phyloP scores from a whole-genome alignment of 2,888 invertebrate genomes.

The Acleris cristana region DNA sequence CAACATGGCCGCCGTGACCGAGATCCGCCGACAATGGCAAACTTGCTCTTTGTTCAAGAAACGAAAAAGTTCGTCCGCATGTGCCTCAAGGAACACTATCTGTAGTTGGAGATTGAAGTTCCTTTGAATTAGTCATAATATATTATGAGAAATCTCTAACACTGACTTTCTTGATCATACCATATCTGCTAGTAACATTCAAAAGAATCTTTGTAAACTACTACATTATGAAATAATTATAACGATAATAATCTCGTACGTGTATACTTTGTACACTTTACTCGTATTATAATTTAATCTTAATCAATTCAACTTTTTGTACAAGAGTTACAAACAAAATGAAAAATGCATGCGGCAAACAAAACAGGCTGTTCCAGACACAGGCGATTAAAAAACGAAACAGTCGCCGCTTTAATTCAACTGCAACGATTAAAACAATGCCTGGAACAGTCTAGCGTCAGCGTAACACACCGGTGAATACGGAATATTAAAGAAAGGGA shows the following conservation, averaged over 20 bases:
- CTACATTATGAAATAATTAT: too few species aligned
- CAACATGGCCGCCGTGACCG: conserved; percentile 31
- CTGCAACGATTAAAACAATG: conserved; percentile 18
- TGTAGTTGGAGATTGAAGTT: background rate
- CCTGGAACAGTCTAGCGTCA: conserved; percentile 9
- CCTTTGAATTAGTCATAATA: conserved; percentile 6
- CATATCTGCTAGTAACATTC: background rate
- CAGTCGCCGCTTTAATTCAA: conserved; percentile 24
- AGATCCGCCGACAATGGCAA: conserved; percentile 41
- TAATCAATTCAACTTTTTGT: conserved; percentile 6
- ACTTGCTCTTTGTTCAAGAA: conserved; percentile 42
- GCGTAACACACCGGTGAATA: background rate
- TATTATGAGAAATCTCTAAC: background rate
- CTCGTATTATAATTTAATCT: background rate
- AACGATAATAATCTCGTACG: too few species aligned
- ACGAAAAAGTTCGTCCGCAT: conserved; percentile 32
- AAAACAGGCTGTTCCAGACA: conserved; percentile 15
- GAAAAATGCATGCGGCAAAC: conserved; percentile 18
- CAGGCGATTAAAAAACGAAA: conserved; percentile 21
- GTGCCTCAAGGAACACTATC: conserved; percentile 12
- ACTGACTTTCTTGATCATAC: background rate
- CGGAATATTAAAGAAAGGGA: background rate
- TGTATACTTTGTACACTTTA: too few species aligned
- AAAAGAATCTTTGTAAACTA: background rate
- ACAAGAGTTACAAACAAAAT: background rate